phyloP scores from a whole-genome alignment of 2,113 vertebrate species.

The Galbula dea region DNA sequence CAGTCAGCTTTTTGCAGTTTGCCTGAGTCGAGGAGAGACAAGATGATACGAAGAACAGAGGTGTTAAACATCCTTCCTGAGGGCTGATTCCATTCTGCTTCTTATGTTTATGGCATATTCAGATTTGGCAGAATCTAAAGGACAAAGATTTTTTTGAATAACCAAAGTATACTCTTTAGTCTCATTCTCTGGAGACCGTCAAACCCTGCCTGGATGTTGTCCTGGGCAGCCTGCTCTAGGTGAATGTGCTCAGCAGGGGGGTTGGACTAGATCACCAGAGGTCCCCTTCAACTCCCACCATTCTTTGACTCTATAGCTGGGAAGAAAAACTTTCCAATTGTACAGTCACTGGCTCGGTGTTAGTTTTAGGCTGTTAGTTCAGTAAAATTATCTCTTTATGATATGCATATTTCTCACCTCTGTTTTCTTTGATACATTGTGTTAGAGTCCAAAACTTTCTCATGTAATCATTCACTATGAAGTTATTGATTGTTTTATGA shows the following conservation, averaged over 20 bases:
- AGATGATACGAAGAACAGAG: constrained; percentile 21
- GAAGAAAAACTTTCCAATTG: not conserved
- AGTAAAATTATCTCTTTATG: not conserved
- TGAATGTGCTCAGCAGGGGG: no score
- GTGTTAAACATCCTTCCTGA: constrained; percentile 25
- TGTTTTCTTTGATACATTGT: not conserved
- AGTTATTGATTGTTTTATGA: not conserved
- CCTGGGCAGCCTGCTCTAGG: no score
- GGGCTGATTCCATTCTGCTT: not conserved
- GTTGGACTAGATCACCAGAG: no score
- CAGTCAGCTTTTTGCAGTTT: constrained; percentile 30
- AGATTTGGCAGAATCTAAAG: not conserved
- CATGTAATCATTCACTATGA: not conserved
- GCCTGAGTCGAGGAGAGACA: not conserved
- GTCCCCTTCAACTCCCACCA: no score
- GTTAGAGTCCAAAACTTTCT: not conserved
- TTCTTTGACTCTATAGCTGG: not conserved
- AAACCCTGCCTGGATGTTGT: no score
- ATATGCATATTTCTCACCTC: not conserved
- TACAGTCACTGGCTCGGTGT: not conserved
- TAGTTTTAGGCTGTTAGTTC: no score
- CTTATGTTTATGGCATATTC: not conserved
- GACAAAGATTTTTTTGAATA: not conserved
- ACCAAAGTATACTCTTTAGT: not conserved
- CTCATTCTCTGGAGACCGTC: no score